Evolutionary conservation across 2,888 invertebrate species (phyloP).

Genomic region (Scaptomyza cyrtandrae): DNA sequence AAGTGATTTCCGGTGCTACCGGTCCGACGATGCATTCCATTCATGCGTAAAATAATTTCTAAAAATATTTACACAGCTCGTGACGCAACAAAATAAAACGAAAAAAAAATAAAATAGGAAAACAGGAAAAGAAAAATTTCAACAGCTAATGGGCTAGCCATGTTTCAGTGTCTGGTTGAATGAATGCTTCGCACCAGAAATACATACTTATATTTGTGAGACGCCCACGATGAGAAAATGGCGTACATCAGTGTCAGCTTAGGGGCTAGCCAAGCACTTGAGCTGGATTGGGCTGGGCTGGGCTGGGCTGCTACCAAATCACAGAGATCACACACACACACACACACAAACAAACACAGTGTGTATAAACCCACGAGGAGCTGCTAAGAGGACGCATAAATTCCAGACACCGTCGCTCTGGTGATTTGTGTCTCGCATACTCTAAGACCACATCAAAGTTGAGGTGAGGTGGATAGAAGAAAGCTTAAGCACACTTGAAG

Average conservation of each 20-base stretch:
- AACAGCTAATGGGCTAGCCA: slow-evolving; percentile 56
- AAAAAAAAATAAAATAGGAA: background rate
- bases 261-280: slow-evolving; percentile 42
- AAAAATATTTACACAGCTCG: slow-evolving; percentile 75
- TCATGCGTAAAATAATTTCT: slow-evolving; percentile 78
- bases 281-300: slow-evolving; percentile 28
- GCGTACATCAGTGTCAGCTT: slow-evolving; percentile 78
- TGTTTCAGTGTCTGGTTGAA: slow-evolving; percentile 57
- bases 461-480: slow-evolving; percentile 1
- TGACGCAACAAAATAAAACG: slow-evolving; percentile 22
- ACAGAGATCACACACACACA: slow-evolving; percentile 63
- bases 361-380: slow-evolving; percentile 10
- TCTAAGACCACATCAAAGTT: slow-evolving; percentile 73
- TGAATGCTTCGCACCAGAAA: slow-evolving; percentile 47
- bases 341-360: slow-evolving; percentile 19
- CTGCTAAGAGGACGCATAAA: slow-evolving; percentile 69
- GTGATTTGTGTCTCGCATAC: slow-evolving; percentile 72
- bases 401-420: slow-evolving; percentile 67
- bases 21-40: slow-evolving; percentile 59
- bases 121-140: slow-evolving; percentile 33
- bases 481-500: slow-evolving; percentile 72
- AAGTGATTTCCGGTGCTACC: slow-evolving; percentile 77
- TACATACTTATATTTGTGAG: slow-evolving; percentile 22
- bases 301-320: slow-evolving; percentile 55
- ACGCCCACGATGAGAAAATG: slow-evolving; percentile 51